Base-by-base conservation (phyloP, 2,888 invertebrate genomes). In the Epirrita christyi region DNA sequence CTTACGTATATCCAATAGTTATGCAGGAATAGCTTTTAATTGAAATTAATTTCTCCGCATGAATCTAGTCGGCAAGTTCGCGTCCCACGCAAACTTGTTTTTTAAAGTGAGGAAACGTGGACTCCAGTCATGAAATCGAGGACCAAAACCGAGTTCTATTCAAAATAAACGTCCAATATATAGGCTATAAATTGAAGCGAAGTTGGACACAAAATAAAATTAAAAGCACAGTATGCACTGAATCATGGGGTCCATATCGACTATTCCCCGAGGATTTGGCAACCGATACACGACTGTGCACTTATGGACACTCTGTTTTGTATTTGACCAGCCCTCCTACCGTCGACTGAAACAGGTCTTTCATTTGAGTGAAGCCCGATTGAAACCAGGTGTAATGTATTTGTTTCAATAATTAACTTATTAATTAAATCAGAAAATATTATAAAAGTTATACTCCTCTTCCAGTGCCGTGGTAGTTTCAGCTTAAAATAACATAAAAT, bases 271-370 rank as follows among this genome's bases (percentile, higher is more conserved):
- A 82, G 89, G 86, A 84, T 88, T 90, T 89, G 87, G 88, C 86
- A 88, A 86, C 85, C 86, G 80, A 84, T 86, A 90, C 90, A 90
- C 77, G 90, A 86, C 80, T 88, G 81, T 89, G 89, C 90, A 89
- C 90, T 90, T 88, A 88, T 80, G 73, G 73, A 63, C 68, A 65
- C 64, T 47, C 62, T 61, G 48, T 38, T 55, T 41, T 68, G 65
- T 72, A 70, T 70, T 66, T 60, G 71, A 64, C 71, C 70, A 34
- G 41, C 72, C 67, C 62, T 63, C 54, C 43, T 36, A 13, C 9
- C n/a, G 15, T 32, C 34, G 43, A 44, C 32, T 40, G 50, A 15
- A 50, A 13, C 34, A 43, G 28, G 13, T 14, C 27, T 34, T 32
- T 14, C 36, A 40, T 36, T 48, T 38, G 38, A 45, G 15, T 45